Evolutionary conservation across 2,888 invertebrate species (phyloP).

Genomic region (Eretmocerus hayati): DNA sequence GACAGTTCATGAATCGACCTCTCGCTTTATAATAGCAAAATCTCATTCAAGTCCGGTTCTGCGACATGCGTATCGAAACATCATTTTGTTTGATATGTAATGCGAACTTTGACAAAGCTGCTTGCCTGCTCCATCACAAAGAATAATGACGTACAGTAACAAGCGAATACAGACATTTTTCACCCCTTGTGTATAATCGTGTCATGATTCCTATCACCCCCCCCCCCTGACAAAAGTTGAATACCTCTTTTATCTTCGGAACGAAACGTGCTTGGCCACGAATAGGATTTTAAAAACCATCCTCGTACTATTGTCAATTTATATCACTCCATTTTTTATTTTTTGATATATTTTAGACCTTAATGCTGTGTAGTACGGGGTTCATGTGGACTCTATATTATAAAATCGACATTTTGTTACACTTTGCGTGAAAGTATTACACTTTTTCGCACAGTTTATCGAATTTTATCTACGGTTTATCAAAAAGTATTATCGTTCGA

Average conservation of each 20-base stretch:
- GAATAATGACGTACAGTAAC: slow-evolving; percentile 11
- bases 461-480: too few species aligned
- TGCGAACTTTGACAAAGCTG: slow-evolving; percentile 4
- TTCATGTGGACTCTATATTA: too few species aligned
- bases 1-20: slow-evolving; percentile 1
- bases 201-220: slow-evolving; percentile 9
- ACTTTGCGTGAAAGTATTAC: too few species aligned
- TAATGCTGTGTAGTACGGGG: too few species aligned
- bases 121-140: slow-evolving; percentile 1
- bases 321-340: too few species aligned
- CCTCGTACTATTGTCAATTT: too few species aligned
- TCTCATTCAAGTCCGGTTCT: slow-evolving; percentile 2
- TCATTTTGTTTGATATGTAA: slow-evolving; percentile 7
- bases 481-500: too few species aligned
- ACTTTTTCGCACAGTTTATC: too few species aligned
- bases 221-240: slow-evolving; percentile 15
- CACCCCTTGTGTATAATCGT: slow-evolving; percentile 12
- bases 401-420: too few species aligned
- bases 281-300: too few species aligned
- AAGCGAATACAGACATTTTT: slow-evolving; percentile 12
- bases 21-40: neutral
- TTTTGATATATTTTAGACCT: too few species aligned
- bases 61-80: slow-evolving; percentile 9
- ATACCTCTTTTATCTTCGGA: slow-evolving; percentile 9
- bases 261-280: too few species aligned